These are phyloP conservation scores for Hestina assimilis DNA, from an alignment of 1,140 invertebrate species.

Conservation along the genomic window DNA sequence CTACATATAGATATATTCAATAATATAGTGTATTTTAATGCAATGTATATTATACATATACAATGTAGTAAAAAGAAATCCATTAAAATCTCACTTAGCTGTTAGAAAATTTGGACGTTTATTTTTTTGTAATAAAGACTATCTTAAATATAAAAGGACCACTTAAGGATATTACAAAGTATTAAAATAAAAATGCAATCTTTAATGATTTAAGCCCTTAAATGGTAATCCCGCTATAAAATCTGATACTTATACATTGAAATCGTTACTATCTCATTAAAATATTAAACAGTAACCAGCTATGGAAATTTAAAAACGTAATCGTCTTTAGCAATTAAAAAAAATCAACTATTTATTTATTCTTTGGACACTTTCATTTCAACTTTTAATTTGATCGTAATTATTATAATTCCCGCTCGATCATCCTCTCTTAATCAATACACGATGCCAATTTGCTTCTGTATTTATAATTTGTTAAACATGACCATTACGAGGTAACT, in stretches of 20 bases:
- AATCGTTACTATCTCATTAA: conserved; percentile 11
- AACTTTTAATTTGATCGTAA: background rate
- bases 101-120: no score
- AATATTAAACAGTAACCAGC: conserved; percentile 9
- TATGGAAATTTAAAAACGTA: conserved; percentile 4
- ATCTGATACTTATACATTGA: conserved; percentile 2
- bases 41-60: no score
- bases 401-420: conserved; percentile 8
- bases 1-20: background rate
- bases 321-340: conserved; percentile 2
- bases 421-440: conserved; percentile 5
- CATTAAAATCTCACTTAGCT: no score
- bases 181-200: conserved; percentile 1
- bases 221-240: conserved; percentile 6
- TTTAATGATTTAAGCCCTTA: conserved; percentile 2
- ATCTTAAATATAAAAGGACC: no score
- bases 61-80: no score
- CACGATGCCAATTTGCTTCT: conserved; percentile 16
- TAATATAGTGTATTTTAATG: no score
- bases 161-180: no score
- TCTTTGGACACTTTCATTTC: background rate
- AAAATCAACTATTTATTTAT: background rate
- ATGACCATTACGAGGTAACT: conserved; percentile 20
- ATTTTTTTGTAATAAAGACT: no score
- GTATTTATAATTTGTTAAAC: conserved; percentile 23